Conservation (phyloP, 2,888 invertebrate species). For the Limenitis camilla region DNA sequence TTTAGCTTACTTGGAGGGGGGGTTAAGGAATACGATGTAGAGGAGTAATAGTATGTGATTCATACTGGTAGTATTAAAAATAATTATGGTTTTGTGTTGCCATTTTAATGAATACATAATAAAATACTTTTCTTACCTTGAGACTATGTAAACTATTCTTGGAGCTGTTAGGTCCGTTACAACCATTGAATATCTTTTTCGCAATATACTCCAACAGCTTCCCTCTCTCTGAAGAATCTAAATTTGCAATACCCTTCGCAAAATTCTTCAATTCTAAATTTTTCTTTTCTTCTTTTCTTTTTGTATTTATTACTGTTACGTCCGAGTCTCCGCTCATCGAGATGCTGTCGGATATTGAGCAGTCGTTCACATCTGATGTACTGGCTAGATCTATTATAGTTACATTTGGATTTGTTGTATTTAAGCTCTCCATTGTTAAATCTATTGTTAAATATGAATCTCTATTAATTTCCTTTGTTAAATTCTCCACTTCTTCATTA, state of each 20-base stretch:
- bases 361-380: slow-evolving; percentile 35
- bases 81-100: too few relatives aligned
- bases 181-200: slow-evolving; percentile 51
- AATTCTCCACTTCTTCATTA: slow-evolving; percentile 32
- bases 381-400: slow-evolving; percentile 46
- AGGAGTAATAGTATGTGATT: too few relatives aligned
- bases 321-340: slow-evolving; percentile 57
- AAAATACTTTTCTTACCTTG: too few relatives aligned
- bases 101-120: too few relatives aligned
- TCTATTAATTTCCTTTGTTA: slow-evolving; percentile 45
- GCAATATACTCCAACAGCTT: slow-evolving; percentile 49
- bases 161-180: slow-evolving; percentile 32
- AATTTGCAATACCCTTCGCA: slow-evolving; percentile 44
- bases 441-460: slow-evolving; percentile 58
- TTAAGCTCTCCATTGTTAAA: slow-evolving; percentile 38
- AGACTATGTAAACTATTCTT: slow-evolving; percentile 28
- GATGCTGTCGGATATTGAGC: slow-evolving; percentile 34
- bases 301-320: slow-evolving; percentile 43
- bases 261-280: slow-evolving; percentile 37
- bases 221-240: slow-evolving; percentile 45
- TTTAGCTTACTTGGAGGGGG: too few relatives aligned
- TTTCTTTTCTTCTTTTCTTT: slow-evolving; percentile 22
- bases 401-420: slow-evolving; percentile 19
- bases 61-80: too few relatives aligned
- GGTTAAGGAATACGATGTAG: too few relatives aligned